Evolutionary conservation across 2,888 invertebrate species (phyloP).

Genomic region (Pasiphila rectangulata): DNA sequence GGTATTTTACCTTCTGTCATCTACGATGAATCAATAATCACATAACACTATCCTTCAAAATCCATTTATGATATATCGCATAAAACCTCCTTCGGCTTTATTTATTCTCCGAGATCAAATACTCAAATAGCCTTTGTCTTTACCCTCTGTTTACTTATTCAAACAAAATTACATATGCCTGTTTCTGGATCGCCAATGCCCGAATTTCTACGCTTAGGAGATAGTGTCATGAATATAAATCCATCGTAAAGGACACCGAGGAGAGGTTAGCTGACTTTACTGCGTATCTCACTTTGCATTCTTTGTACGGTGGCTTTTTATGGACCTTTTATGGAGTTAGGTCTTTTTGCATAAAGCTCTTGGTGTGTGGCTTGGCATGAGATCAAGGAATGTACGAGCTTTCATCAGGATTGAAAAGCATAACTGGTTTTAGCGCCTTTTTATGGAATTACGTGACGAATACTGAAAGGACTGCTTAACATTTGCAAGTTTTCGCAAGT

Average conservation of each 20-base stretch:
- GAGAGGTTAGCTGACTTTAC: conserved; percentile 69
- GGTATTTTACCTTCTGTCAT: conserved; percentile 44
- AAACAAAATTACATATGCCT: conserved; percentile 81
- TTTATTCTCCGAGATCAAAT: conserved; percentile 77
- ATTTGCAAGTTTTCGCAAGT: neutral
- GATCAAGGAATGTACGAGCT: conserved; percentile 20
- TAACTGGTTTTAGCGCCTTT: conserved; percentile 14
- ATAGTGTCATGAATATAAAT: conserved; percentile 81
- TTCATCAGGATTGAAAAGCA: conserved; percentile 23
- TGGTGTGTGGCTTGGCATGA: conserved; percentile 25
- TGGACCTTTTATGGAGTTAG: conserved; percentile 74
- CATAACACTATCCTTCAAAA: conserved; percentile 64
- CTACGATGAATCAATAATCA: conserved; percentile 63
- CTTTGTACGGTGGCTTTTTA: conserved; percentile 75
- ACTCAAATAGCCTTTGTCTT: conserved; percentile 80
- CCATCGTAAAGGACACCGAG: conserved; percentile 77
- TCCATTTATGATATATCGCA: conserved; percentile 74
- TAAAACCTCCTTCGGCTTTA: conserved; percentile 69
- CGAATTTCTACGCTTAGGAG: conserved; percentile 79
- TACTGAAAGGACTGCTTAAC: conserved; percentile 2
- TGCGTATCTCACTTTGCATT: conserved; percentile 79
- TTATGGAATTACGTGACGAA: conserved; percentile 19
- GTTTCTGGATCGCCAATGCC: conserved; percentile 77
- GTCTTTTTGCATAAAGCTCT: conserved; percentile 74
- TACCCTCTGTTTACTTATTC: conserved; percentile 77